A percentile compares a stretch with the other conserved stretches of the same genome.
These are phyloP conservation scores for Choloepus hoffmanni DNA, from an alignment of 2,113 vertebrate species.

Conservation along the genomic window DNA sequence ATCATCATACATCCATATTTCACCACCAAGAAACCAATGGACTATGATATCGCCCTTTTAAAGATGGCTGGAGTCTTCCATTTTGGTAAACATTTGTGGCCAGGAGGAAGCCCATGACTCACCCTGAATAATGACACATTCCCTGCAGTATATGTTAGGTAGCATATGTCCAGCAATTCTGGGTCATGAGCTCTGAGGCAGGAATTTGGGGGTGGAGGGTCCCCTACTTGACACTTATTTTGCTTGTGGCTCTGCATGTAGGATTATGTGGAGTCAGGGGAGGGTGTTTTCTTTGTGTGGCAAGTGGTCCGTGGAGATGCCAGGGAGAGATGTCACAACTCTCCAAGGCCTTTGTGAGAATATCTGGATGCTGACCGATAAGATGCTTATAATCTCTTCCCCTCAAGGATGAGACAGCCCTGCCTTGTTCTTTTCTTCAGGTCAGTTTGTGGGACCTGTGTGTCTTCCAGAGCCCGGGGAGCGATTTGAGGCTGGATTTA, in stretches of 20 bases:
- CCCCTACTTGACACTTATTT: neutral
- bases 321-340: neutral
- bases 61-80: conserved; percentile 87
- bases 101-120: neutral
- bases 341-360: neutral
- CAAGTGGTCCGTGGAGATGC: neutral
- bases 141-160: neutral
- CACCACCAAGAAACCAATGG: conserved; percentile 87
- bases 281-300: neutral
- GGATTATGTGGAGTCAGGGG: neutral
- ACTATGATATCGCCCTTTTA: conserved; percentile 91
- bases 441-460: conserved; percentile 86
- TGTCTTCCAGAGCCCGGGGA: conserved; percentile 91
- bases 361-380: neutral
- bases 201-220: neutral
- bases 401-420: neutral
- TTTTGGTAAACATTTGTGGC: conserved; percentile 87
- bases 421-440: conserved; percentile 80
- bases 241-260: neutral
- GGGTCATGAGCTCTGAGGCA: neutral
- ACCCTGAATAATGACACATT: neutral
- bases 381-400: neutral
- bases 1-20: conserved; percentile 90
- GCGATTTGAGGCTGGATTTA: conserved; percentile 85
- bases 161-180: neutral